A percentile compares a stretch with the other conserved stretches of the same genome.
Evolutionary conservation across 2,797 vertebrate genomes (phyloP).

Genomic region (Bradypus variegatus): DNA sequence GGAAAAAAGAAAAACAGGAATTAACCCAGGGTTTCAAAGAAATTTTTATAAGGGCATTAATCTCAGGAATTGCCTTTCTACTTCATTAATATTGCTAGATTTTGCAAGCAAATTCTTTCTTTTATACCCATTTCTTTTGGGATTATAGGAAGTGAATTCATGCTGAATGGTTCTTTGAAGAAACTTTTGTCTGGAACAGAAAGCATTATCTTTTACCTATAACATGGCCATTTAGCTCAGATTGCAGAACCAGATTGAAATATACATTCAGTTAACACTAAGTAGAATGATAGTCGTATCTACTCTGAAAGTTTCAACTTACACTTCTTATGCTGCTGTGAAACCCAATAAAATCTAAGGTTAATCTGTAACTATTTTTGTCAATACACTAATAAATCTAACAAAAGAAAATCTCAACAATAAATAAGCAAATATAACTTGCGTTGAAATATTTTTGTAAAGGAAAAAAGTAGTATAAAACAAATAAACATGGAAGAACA

Average conservation of each 20-base stretch:
- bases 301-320: constrained; percentile 1
- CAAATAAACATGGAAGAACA: not conserved
- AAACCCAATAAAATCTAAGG: constrained; percentile 5
- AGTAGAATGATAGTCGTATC: not conserved
- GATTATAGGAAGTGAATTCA: not conserved
- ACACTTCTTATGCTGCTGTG: not conserved
- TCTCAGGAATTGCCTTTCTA: not conserved
- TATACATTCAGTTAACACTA: not conserved
- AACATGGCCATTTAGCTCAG: not conserved
- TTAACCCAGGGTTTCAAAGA: not conserved
- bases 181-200: not conserved
- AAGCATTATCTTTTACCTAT: not conserved
- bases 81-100: not conserved
- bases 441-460: not conserved
- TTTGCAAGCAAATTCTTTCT: not conserved
- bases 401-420: constrained; percentile 27
- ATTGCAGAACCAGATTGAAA: not conserved
- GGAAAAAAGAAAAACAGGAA: not conserved
- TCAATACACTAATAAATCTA: constrained; percentile 42
- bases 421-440: not conserved
- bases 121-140: not conserved
- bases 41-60: not conserved
- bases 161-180: not conserved
- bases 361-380: constrained; percentile 36
- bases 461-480: not conserved